Evolutionary conservation across 2,888 invertebrate species (phyloP), one percentile per base, ranked within the genome.

Genomic region (Dynastes hyllus): DNA sequence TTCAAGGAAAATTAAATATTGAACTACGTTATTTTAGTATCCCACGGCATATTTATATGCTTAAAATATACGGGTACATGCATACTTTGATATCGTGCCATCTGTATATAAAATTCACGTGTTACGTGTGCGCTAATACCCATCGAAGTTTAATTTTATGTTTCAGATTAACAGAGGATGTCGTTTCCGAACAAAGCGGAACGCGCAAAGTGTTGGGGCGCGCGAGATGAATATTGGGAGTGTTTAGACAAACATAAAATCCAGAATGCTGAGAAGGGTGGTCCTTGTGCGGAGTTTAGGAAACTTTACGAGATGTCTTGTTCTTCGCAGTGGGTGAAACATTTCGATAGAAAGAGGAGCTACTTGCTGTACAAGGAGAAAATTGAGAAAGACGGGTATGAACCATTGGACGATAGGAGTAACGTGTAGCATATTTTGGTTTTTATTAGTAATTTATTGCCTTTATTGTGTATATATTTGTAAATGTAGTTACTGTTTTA

Each of bases 321-420:
- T 87, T 95, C 96, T 1, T 88, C 92, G 1, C 95, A 95, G 88
- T 97, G 97, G 98, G 96, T 98, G 65, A 95, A 95, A 87, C 97
- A 98, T 84, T 98, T 98, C 89, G 97, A 97, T 90, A 93, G 96
- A 85, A 97, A 96, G 89, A 91, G 96, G 86, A 95, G 95, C 84
- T 98, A 96, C 89, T 91, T 96, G 86, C 92, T 95, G 86, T 98
- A 95, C 89, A 97, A 97, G 90, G 94, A 95, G 85, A 94, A 94
- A 91, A 94, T 98, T 88, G 94, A 96, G 86, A 93, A 93, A 86
- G 93, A 95, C 85, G 97, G 97, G 89, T 96, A 93, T 90, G 96
- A 97, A 88, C 96, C 96, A 65, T 90, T 95, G 82, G 91, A 92
- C 88, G 90, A 91, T 82, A 85, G 86, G 81, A 85, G 90, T 85